Base-by-base conservation (phyloP, 2,797 vertebrate genomes). In the Fundulus diaphanus region DNA sequence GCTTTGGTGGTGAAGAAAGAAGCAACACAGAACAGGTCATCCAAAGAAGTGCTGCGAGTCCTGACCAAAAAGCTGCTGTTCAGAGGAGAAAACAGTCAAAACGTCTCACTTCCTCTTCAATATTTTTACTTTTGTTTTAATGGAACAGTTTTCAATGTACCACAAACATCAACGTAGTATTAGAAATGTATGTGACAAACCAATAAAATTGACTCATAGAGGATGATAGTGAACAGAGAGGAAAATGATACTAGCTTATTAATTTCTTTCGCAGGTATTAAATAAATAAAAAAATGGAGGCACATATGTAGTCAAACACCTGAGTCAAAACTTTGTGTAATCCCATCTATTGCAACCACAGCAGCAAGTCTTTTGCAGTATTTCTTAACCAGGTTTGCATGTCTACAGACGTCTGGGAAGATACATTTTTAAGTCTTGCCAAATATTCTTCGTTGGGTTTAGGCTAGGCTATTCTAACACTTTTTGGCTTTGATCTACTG, bases 1-100 rank as follows among this genome's bases (percentile, higher is more conserved):
- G 51, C 44, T 72, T 70, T 79, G 48, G 71, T 35, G 51, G 59
- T 57, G 40, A 20, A 31, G 15, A 49, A 59, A 51, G 5, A 69
- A 20, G 44, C 44, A 33, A 35, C 1, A 31, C 20, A 31, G 35
- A 68, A 31, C 9, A 35, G 2, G 33, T 49, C 57, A 70, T 59
- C 68, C 61, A 65, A 73, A 79, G 27, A 67, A 65, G 33, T 22
- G 42, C 57, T 20, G 27, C 31, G 11, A 18, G 5, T 24, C 22
- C 18, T 59, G 35, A 54, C 40, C 18, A 35, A 67, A 54, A 35
- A 74, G 37, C n/a, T 68, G 49, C 5, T 8, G 20, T 29, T 66
- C 9, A 59, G 31, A 24, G 33, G 7, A 31, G 18, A 22, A 11
- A 56, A 52, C 18, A 33, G 7, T 1, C 9, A 33, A 29, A 31